These are phyloP conservation scores for Sympetrum striolatum DNA, from an alignment of 2,888 invertebrate genomes.

Conservation along the genomic window DNA sequence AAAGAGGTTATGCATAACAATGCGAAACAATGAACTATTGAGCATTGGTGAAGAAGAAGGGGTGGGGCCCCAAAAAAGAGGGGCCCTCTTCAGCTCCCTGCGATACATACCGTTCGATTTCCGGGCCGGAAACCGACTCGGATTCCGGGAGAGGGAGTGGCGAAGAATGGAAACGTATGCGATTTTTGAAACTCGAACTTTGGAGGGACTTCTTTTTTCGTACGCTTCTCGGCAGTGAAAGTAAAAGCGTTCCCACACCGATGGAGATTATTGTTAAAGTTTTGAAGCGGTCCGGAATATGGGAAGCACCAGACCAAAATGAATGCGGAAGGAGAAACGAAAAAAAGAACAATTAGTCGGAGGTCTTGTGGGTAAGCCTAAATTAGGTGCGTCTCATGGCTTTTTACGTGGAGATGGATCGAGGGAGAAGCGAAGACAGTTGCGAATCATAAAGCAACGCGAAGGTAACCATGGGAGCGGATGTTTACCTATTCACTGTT, in stretches of 20 bases:
- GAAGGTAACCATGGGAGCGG: too few relatives aligned
- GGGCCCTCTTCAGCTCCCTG: neutral
- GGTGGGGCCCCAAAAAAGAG: neutral
- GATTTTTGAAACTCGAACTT: neutral
- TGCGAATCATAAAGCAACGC: too few relatives aligned
- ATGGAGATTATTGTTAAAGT: neutral
- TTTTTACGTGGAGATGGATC: too few relatives aligned
- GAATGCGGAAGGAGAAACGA: neutral
- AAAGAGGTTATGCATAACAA: constrained; percentile 42
- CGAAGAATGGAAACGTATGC: neutral
- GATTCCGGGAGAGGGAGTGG: constrained; percentile 9
- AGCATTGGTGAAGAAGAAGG: neutral
- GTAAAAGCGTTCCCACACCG: neutral
- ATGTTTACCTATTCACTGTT: too few relatives aligned
- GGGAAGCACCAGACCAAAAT: neutral
- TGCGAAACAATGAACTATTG: constrained; percentile 31
- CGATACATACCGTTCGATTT: constrained; percentile 14
- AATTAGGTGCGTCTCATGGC: too few relatives aligned
- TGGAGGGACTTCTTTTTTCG: neutral
- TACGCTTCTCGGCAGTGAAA: constrained; percentile 1
- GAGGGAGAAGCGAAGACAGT: too few relatives aligned
- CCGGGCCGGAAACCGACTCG: constrained; percentile 12
- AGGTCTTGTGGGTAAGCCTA: too few relatives aligned
- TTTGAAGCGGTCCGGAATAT: neutral
- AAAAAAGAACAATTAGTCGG: too few relatives aligned